Evolutionary conservation across 2,113 vertebrate genomes (phyloP), one percentile per base, ranked within the genome.

Genomic region (Perccottus glenii): DNA sequence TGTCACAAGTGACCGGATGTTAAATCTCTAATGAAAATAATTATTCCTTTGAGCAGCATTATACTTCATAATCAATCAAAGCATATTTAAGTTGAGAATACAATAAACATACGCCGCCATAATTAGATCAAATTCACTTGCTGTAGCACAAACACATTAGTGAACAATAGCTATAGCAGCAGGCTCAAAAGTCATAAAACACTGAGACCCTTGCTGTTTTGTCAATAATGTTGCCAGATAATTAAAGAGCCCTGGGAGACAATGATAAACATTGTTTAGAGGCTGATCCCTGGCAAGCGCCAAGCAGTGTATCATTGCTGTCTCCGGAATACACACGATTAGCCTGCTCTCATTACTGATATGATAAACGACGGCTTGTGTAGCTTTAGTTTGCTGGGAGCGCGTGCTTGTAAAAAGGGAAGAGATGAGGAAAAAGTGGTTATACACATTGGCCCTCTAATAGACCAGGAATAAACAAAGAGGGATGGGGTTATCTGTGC

Each of bases 241-340:
- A 92, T 92, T 91, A 90, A 89, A 90, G 85, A 88, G 82, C 85
- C 87, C 75, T 70, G 81, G 80, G 78, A 88, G 88, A 91, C 89
- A 89, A 89, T 89, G 90, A 91, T 89, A 86, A 89, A 89, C 88
- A 87, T 87, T 92, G 85, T 90, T 91, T 82, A 69, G 86, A 87
- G 87, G 87, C 83, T 82, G 85, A 91, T 90, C 78, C 82, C 88
- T 88, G 89, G 88, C 90, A 88, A 89, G 84, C 77, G 55, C 77
- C 84, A 73, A 87, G 84, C 87, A 84, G 84, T 90, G 85, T 78
- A 89, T 91, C 87, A 86, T 78, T 72, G 87, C 85, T 81, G 85
- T 91, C 87, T 88, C 87, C 82, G 78, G 88, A 90, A 90, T 80
- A 85, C 86, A 87, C 86, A 67, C 84, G 86, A 91, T 90, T 90